These are phyloP conservation scores for Platorchestia sp. DNA, from an alignment of 1,140 invertebrate species.

Conservation along the genomic window DNA sequence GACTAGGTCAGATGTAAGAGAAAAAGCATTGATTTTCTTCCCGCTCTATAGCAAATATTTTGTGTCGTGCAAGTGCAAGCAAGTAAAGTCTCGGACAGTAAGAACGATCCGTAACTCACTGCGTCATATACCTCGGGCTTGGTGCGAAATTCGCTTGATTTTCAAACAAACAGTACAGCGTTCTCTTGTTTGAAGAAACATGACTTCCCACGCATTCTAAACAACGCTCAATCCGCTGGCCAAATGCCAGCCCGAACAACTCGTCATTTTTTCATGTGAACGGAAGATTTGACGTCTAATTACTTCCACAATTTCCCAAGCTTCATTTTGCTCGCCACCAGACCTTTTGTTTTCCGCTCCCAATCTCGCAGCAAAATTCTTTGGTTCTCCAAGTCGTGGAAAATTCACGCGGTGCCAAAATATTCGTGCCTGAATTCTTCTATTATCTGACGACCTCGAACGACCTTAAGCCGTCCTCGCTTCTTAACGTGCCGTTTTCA, in stretches of 20 bases:
- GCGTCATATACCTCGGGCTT: too few species aligned
- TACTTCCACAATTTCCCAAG: neutral
- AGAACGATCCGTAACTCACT: too few species aligned
- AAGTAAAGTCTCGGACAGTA: too few species aligned
- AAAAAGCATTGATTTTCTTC: too few species aligned
- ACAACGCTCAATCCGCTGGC: neutral
- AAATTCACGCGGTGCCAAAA: neutral
- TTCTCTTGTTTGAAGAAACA: neutral
- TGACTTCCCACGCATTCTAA: neutral
- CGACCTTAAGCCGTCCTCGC: neutral
- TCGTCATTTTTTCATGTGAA: neutral
- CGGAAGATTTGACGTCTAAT: neutral
- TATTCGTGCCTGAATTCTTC: neutral
- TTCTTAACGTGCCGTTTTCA: neutral
- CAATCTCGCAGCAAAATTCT: neutral
- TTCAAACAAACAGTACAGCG: neutral
- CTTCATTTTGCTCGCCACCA: neutral
- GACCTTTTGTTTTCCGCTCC: neutral
- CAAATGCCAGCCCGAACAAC: neutral
- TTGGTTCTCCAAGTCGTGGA: neutral
- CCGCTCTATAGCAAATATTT: too few species aligned
- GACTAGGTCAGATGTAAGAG: too few species aligned
- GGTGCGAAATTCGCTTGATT: neutral
- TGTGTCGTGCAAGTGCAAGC: too few species aligned
- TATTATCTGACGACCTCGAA: conserved; percentile 18